Evolutionary conservation across 2,888 invertebrate genomes (phyloP).

Genomic region (Aquatica leii): DNA sequence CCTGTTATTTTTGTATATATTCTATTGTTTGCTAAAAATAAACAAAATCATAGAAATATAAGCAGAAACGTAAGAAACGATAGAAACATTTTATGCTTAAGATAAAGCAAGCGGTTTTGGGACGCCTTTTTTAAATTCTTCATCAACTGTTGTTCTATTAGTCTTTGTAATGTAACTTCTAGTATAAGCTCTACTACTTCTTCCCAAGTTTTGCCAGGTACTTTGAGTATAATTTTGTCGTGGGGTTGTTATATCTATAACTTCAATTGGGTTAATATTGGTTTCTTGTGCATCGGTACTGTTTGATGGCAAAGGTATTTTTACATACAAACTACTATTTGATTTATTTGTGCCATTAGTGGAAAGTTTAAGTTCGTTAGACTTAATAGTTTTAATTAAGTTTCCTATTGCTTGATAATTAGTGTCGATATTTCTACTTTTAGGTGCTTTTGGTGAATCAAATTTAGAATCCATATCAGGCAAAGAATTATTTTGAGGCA

Average conservation of each 20-base stretch:
- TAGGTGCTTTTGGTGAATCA: conserved; percentile 38
- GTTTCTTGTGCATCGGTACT: conserved; percentile 43
- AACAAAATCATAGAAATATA: no score
- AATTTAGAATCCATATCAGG: conserved; percentile 30
- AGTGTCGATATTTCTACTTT: conserved; percentile 26
- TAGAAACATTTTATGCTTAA: no score
- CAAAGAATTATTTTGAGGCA: conserved; percentile 72
- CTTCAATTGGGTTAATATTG: conserved; percentile 8
- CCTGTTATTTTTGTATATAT: no score
- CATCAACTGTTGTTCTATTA: conserved; percentile 46
- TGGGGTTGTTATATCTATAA: conserved; percentile 7
- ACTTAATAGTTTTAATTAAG: conserved; percentile 56
- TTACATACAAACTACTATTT: conserved; percentile 55
- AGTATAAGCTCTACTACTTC: conserved; percentile 42
- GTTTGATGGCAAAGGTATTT: conserved; percentile 56
- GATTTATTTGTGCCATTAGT: conserved; percentile 51
- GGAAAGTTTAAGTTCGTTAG: conserved; percentile 56
- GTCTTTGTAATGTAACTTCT: conserved; percentile 54
- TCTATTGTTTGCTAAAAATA: no score
- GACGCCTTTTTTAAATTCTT: neutral
- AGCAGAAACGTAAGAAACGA: no score
- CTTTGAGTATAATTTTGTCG: neutral
- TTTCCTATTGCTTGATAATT: conserved; percentile 56
- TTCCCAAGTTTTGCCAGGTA: neutral
- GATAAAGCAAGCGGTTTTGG: no score